Conservation (phyloP, 2,797 vertebrate species). For the Pantherophis alleghaniensis region DNA sequence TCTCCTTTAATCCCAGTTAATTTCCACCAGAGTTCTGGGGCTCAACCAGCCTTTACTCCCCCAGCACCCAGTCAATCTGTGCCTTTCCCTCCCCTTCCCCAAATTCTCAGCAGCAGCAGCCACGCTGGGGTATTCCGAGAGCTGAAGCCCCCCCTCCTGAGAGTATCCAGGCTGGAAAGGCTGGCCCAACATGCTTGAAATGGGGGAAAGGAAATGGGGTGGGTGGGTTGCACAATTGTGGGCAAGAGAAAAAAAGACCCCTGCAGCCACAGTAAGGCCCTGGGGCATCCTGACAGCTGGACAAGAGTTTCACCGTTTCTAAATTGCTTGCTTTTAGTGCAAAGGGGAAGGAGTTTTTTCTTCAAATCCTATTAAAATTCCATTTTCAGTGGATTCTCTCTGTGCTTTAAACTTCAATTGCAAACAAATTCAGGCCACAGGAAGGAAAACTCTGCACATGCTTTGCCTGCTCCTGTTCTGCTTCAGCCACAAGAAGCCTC, state of each 20-base stretch:
- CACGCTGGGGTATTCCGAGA: background rate
- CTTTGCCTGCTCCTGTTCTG: conserved; percentile 5
- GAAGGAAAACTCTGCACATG: background rate
- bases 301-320: too few relatives aligned
- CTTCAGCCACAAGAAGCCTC: conserved; percentile 2
- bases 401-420: conserved; percentile 20
- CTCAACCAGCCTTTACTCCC: background rate
- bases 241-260: background rate
- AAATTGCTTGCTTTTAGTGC: background rate
- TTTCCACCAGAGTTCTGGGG: background rate
- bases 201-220: background rate
- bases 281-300: background rate
- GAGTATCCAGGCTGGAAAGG: background rate
- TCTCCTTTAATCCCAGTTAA: background rate
- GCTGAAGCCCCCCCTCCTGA: background rate
- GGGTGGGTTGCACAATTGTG: background rate
- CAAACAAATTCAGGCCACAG: background rate
- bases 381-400: background rate
- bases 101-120: background rate
- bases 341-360: background rate
- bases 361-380: background rate
- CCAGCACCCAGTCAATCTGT: background rate
- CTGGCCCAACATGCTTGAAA: background rate
- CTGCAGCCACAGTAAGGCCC: background rate
- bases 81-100: background rate